Evolutionary conservation across 2,113 vertebrate genomes (phyloP).

Genomic region (Semnopithecus entellus): DNA sequence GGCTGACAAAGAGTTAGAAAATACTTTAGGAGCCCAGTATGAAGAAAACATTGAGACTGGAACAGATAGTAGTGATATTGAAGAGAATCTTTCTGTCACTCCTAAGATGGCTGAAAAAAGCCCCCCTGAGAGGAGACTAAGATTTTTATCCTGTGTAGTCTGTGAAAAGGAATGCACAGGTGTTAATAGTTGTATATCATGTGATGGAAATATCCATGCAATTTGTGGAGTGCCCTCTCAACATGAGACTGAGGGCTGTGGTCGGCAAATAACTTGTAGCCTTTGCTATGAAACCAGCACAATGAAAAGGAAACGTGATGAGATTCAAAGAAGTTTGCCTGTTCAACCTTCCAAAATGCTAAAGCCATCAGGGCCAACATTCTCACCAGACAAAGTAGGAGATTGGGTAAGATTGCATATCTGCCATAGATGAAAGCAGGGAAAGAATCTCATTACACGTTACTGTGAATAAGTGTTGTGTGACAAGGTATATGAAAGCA

Average conservation of each 20-base stretch:
- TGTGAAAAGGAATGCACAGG: constrained; percentile 48
- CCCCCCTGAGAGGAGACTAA: neutral
- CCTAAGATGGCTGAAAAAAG: neutral
- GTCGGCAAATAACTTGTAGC: neutral
- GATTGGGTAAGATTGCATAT: constrained; percentile 36
- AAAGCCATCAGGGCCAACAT: neutral
- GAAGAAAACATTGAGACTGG: neutral
- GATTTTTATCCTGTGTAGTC: constrained; percentile 13
- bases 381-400: constrained; percentile 6
- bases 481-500: neutral
- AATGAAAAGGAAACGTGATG: constrained; percentile 37
- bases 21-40: neutral
- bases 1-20: neutral
- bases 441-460: neutral
- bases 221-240: neutral
- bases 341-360: constrained; percentile 44
- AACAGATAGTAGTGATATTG: constrained; percentile 33
- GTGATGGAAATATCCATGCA: neutral
- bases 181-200: neutral
- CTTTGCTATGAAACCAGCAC: constrained; percentile 4
- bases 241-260: neutral
- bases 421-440: neutral
- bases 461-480: neutral
- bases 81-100: neutral
- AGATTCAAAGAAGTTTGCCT: neutral